Conservation (phyloP, 2,888 invertebrate genomes). For the Cosmorhoe ocellata region DNA sequence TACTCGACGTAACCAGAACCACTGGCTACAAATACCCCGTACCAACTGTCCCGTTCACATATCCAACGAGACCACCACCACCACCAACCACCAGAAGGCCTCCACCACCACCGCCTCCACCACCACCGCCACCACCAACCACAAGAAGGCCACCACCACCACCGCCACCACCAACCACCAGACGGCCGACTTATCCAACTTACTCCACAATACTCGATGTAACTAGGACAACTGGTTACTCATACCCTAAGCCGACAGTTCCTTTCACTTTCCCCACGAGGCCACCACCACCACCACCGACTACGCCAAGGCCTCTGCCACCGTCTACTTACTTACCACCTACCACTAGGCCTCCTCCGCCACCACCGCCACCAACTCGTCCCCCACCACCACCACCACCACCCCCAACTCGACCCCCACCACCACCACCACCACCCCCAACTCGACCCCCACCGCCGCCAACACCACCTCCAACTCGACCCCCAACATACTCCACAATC, state of each 20-base stretch:
- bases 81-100: slow-evolving; percentile 29
- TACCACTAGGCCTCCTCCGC: slow-evolving; percentile 5
- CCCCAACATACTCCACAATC: slow-evolving; percentile 37
- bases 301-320: too few relatives aligned
- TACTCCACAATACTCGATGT: slow-evolving; percentile 37
- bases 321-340: background rate
- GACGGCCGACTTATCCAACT: slow-evolving; percentile 33
- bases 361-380: slow-evolving; percentile 27
- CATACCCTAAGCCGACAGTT: slow-evolving; percentile 49
- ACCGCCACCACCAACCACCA: slow-evolving; percentile 27
- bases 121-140: slow-evolving; percentile 24
- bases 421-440: slow-evolving; percentile 27
- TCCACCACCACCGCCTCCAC: slow-evolving; percentile 17
- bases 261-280: slow-evolving; percentile 53
- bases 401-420: too few relatives aligned
- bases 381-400: slow-evolving; percentile 31
- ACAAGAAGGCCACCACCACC: slow-evolving; percentile 1
- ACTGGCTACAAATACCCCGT: slow-evolving; percentile 55
- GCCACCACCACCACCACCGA: background rate
- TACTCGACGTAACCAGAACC: slow-evolving; percentile 36
- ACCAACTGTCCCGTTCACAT: slow-evolving; percentile 41
- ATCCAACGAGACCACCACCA: slow-evolving; percentile 18
- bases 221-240: slow-evolving; percentile 53
- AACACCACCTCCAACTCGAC: slow-evolving; percentile 33
- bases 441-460: slow-evolving; percentile 34